Conservation (phyloP, 2,888 invertebrate species). For the Blomia tropicalis region DNA sequence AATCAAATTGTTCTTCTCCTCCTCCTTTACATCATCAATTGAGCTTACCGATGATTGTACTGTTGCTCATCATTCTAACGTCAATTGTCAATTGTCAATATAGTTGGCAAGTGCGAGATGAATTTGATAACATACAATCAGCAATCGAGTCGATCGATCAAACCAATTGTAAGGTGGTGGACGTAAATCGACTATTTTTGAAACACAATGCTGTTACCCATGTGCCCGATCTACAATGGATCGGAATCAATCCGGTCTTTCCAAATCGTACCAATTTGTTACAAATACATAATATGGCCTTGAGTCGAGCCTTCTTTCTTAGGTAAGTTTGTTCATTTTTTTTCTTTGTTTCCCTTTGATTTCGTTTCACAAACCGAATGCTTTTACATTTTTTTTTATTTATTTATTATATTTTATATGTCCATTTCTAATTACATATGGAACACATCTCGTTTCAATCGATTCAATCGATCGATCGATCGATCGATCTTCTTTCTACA, state of each 20-base stretch:
- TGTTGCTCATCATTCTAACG: too few relatives aligned
- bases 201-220: constrained; percentile 73
- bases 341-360: background rate
- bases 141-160: constrained; percentile 63
- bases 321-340: constrained; percentile 35
- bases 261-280: constrained; percentile 81
- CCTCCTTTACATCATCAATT: too few relatives aligned
- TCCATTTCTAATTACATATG: background rate
- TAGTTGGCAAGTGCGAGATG: constrained; percentile 78
- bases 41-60: too few relatives aligned
- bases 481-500: too few relatives aligned
- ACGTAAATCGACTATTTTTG: constrained; percentile 62
- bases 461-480: too few relatives aligned
- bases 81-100: too few relatives aligned
- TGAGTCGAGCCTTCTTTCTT: constrained; percentile 87
- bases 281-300: constrained; percentile 89
- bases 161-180: constrained; percentile 78
- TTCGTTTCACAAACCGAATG: background rate
- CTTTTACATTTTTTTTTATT: background rate
- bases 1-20: too few relatives aligned
- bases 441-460: background rate
- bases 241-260: constrained; percentile 81
- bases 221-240: constrained; percentile 76
- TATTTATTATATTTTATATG: background rate
- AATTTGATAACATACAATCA: constrained; percentile 70